Evolutionary conservation across 2,797 vertebrate species (phyloP), one percentile per base, ranked within the genome.

Genomic region (Hippopotamyrus pictus): DNA sequence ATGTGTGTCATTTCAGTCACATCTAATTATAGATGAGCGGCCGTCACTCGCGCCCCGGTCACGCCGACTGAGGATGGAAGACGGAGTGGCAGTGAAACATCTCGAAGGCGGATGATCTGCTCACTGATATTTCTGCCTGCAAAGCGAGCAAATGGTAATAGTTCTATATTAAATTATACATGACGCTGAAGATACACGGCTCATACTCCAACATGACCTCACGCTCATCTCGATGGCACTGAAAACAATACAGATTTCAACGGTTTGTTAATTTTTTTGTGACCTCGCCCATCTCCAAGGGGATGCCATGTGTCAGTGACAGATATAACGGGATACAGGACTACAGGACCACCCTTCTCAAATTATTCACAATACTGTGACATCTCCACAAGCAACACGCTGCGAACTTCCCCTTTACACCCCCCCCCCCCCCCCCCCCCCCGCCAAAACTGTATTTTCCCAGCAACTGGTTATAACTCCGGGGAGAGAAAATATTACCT

Each of bases 321-420:
- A 57, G 87, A 88, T 54, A 83, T 53, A n/a, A 44, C 6, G 25
- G 14, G 59, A 86, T 90, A 79, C 90, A 33, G n/a, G 85, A 91
- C 91, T 89, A 90, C n/a, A n/a, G n/a, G n/a, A n/a, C n/a, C n/a
- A n/a, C n/a, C 88, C 59, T 65, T 48, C 88, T 54, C 91, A 37
- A 89, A 89, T 93, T 92, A 91, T 92, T 88, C 73, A 57, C 85
- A 90, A 88, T 51, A 69, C 90, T 57, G 69, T 65, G 76, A 91
- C 5, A 69, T 88, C 89, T 88, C 51, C 37, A 79, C 57, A 65
- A 90, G 83, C 87, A 53, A 65, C 53, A 88, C 62, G 59, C 53
- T 29, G 25, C 46, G 44, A 44, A 19, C 88, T 90, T 82, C 89
- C 79, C 53, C 44, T 83, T 51, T 53, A 53, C 57, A 85, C 44